Base-by-base conservation (phyloP, 2,888 invertebrate genomes). In the Selenia dentaria region DNA sequence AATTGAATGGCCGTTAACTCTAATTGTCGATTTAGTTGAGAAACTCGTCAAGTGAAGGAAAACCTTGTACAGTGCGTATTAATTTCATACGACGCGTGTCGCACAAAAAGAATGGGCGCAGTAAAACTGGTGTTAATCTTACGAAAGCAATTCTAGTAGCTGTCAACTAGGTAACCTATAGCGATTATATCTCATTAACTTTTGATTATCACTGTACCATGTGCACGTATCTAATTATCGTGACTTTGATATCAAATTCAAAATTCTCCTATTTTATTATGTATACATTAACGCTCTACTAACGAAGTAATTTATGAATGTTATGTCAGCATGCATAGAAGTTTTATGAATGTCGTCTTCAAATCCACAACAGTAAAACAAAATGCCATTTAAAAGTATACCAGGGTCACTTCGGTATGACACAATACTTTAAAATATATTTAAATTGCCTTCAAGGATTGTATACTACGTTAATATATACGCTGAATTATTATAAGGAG, bases 61-160 rank as follows among this genome's bases (percentile, higher is more conserved):
- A 31, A 32, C 36, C 31, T 43, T 37, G 37, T 37, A 29, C 22
- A 28, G 12, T 28, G 33, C 24, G 22, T 34, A 45, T 38, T 28
- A 25, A 34, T 38, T 38, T 24, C 12, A 18, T 31, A 29, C 24
- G 16, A 22, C 10, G 37, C 34, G 20, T 48, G 35, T 43, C 29
- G 20, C 14, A 27, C 9, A 18, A 37, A 28, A 47, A 31, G 2
- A 40, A 40, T 36, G 13, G n/a, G 10, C 11, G 26, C 13, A 33
- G 24, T 13, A 28, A 27, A 28, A 9, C 10, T 31, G 31, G 10
- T 9, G 8, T 6, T 16, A 11, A 27, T 22, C 8, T 37, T 37
- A 33, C 41, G 47, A 47, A 41, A 47, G 37, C 20, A 26, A 34
- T 36, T 37, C 28, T 37, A 36, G 26, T 22, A 26, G 18, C 24